Evolutionary conservation across 1,140 invertebrate species (phyloP), one percentile per base, ranked within the genome.

Genomic region (Lasioglossum baleicum): DNA sequence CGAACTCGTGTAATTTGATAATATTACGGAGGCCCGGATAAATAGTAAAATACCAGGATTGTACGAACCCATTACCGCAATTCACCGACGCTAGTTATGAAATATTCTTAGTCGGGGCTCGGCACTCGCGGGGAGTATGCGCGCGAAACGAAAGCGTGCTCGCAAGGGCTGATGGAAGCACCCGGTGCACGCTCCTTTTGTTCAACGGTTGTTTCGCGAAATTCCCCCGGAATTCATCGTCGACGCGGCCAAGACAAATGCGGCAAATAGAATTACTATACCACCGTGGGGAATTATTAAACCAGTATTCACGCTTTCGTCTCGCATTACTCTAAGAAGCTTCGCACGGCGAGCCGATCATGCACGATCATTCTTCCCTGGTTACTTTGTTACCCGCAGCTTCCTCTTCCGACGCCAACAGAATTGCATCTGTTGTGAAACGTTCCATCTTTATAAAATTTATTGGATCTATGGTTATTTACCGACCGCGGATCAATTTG

Each of bases 181-280:
- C 63, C 53, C 70, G 61, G 26, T 63, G 15, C 67, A 20, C 10
- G 68, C 75, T 20, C 65, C 74, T 78, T 68, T 78, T 65, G 75
- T 78, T 78, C 75, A 4, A 8, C 61, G 31, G 44, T 77, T 77
- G 75, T 77, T 71, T 71, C 58, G 58, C 75, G 75, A 78, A 64
- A 78, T 78, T 78, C 60, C 53, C 58, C 60, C 60, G 48, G 72
- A 79, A 66, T 56, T 73, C 70, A 73, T 35, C 31, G 69, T 65
- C 70, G 51, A 79, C 69, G 22, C 61, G 20, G 31, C 48, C 22
- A 66, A 79, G 76, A 79, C 70, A 65, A 79, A 79, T 58, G 61
- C 70, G 7, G 22, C 22, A 73, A 79, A 79, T 66, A 58, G 61
- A 73, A 79, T 73, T 79, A 73, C 61, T 40, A 60, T 13, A 60